Base-by-base conservation (phyloP, 2,113 vertebrate species). In the Grammomys surdaster region DNA sequence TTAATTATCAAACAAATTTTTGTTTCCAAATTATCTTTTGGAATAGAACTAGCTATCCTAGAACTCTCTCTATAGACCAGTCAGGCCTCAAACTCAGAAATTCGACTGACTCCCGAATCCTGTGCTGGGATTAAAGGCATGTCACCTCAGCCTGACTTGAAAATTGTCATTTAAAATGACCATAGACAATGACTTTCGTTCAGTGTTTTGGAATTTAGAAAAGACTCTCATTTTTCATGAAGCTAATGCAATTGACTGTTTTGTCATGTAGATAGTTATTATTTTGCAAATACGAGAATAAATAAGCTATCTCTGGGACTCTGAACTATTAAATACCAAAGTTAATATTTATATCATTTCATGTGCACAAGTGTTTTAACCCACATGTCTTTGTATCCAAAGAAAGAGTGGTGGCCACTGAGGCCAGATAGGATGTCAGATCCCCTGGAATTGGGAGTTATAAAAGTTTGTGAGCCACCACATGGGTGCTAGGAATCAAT, bases 1-100 rank as follows among this genome's bases (percentile, higher is more conserved):
- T 13, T 0, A 14, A 10, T 90, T 90, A n/a, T 94, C 46, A 97
- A 43, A 36, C n/a, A 96, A 96, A 95, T 93, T 85, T 93, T 94
- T 93, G 16, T 86, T 96, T 97, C n/a, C 87, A 78, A 84, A 96
- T 0, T 36, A 72, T n/a, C 36, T 73, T 73, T 22, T 73, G 19
- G 43, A 20, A 73, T 40, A 73, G 9, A 20, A 43, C 36, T 20
- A n/a, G 70, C 70, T 72, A 0, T 72, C 70, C n/a, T 40, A 22
- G 36, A 73, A 40, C 72, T 73, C n/a, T 22, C n/a, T 73, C n/a
- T 73, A 40, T 8, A 40, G n/a, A 73, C 19, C n/a, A 73, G 72
- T 73, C n/a, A 40, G 70, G 33, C 36, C 33, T 72, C 36, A n/a
- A n/a, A n/a, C 36, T 72, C 16, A n/a, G 70, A 72, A 72, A 72